These are phyloP conservation scores for Climacteris rufus DNA, from an alignment of 2,113 vertebrate genomes.

Conservation along the genomic window DNA sequence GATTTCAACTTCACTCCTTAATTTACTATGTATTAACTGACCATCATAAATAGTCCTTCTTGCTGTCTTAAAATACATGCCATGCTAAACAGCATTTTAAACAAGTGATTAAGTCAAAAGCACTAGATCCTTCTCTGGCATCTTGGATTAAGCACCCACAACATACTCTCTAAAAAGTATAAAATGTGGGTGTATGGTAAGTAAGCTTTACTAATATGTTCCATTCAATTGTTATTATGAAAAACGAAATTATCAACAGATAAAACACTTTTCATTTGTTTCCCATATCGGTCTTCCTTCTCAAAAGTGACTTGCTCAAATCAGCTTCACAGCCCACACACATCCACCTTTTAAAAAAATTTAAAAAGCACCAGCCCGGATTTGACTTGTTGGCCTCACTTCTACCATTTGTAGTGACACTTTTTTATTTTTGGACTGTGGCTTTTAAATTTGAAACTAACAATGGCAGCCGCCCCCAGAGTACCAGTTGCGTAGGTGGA, in stretches of 20 bases:
- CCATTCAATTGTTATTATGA: neutral
- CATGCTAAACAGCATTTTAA: neutral
- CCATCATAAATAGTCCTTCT: neutral
- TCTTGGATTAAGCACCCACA: neutral
- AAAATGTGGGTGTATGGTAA: neutral
- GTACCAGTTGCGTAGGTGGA: constrained; percentile 1
- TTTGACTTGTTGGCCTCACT: neutral
- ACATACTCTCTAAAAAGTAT: neutral
- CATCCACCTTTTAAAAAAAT: neutral
- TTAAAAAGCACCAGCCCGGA: neutral
- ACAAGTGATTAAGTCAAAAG: neutral
- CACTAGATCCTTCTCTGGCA: neutral
- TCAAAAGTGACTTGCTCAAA: constrained; percentile 16
- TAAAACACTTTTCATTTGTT: constrained; percentile 8
- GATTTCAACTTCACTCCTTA: neutral
- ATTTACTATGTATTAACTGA: neutral
- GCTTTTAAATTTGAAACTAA: neutral
- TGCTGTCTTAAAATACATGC: neutral
- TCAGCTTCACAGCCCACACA: constrained; percentile 1
- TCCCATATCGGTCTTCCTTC: neutral
- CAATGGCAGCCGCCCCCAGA: constrained; percentile 16
- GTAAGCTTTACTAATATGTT: constrained; percentile 41
- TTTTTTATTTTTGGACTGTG: constrained; percentile 34
- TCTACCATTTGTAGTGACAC: neutral
- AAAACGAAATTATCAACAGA: constrained; percentile 9